These are phyloP conservation scores for Hemicordylus capensis DNA, from an alignment of 2,113 vertebrate genomes.

Conservation along the genomic window DNA sequence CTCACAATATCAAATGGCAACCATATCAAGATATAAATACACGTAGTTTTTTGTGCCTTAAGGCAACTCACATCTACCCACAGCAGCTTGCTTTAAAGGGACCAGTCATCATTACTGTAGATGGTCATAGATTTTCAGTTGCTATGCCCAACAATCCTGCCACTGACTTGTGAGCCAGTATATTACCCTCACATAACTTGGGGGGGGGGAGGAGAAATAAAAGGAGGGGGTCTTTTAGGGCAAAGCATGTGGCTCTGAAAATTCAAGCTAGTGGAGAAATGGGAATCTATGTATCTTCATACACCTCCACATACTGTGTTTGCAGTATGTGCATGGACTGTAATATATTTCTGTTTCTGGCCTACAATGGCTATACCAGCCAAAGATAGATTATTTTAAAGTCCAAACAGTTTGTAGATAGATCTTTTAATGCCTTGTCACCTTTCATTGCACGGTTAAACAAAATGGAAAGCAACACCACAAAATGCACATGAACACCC, in stretches of 20 bases:
- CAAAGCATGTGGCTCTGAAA: not conserved
- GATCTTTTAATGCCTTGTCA: not conserved
- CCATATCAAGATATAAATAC: not conserved
- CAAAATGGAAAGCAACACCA: not conserved
- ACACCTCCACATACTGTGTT: too few relatives aligned
- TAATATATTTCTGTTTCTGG: too few relatives aligned
- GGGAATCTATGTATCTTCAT: not conserved
- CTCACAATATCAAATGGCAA: not conserved
- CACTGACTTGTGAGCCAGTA: not conserved
- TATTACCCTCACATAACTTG: not conserved
- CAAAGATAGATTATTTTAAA: too few relatives aligned
- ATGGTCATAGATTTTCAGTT: not conserved
- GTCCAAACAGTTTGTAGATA: too few relatives aligned
- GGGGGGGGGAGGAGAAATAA: not conserved
- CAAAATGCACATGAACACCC: not conserved
- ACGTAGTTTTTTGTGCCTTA: not conserved
- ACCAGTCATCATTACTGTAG: not conserved
- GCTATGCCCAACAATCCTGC: not conserved
- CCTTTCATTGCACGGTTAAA: not conserved
- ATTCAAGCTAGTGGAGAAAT: not conserved
- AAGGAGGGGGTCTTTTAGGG: not conserved
- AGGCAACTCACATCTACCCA: not conserved
- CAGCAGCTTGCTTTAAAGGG: not conserved
- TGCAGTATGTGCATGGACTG: too few relatives aligned
- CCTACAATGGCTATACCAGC: too few relatives aligned